Percentiles rank a stretch among this genome's conserved stretches.
Conservation (phyloP, 1,140 invertebrate genomes). For the Sitodiplosis mosellana region DNA sequence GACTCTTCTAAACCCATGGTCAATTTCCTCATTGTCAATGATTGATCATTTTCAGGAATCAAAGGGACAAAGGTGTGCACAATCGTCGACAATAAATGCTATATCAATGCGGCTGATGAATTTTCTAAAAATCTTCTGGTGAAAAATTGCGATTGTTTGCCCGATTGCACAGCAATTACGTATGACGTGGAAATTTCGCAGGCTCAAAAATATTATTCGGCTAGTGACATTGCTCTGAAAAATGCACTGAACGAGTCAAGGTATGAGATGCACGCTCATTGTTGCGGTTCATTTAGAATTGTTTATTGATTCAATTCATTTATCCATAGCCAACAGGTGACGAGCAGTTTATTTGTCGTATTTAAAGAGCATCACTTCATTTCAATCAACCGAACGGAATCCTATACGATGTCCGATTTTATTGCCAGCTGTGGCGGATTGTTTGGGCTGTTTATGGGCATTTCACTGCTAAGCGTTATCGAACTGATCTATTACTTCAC, state of each 20-base stretch:
- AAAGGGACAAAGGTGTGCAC: constrained; percentile 36
- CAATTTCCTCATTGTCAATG: too few species aligned
- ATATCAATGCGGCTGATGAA: constrained; percentile 30
- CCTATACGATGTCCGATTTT: constrained; percentile 33
- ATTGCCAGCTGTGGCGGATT: constrained; percentile 36
- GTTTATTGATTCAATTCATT: too few species aligned
- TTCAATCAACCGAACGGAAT: constrained; percentile 28
- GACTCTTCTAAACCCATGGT: too few species aligned
- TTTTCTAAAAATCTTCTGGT: constrained; percentile 34
- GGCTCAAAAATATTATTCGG: constrained; percentile 14
- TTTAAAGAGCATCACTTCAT: constrained; percentile 33
- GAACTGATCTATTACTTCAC: constrained; percentile 35
- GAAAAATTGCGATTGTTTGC: not conserved
- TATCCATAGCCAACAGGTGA: too few species aligned
- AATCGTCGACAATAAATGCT: constrained; percentile 27
- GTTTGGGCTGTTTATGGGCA: constrained; percentile 35
- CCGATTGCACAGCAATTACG: constrained; percentile 39
- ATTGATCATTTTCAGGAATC: constrained; percentile 20
- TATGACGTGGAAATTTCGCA: constrained; percentile 49
- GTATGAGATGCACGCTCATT: too few species aligned
- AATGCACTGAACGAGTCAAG: too few species aligned
- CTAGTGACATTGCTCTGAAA: too few species aligned
- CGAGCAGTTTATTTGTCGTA: constrained; percentile 26
- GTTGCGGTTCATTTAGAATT: too few species aligned
- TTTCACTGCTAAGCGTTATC: constrained; percentile 33